Percentiles rank a stretch among this genome's conserved stretches.
Evolutionary conservation across 1,140 invertebrate species (phyloP).

Genomic region (Ganaspis sp.): DNA sequence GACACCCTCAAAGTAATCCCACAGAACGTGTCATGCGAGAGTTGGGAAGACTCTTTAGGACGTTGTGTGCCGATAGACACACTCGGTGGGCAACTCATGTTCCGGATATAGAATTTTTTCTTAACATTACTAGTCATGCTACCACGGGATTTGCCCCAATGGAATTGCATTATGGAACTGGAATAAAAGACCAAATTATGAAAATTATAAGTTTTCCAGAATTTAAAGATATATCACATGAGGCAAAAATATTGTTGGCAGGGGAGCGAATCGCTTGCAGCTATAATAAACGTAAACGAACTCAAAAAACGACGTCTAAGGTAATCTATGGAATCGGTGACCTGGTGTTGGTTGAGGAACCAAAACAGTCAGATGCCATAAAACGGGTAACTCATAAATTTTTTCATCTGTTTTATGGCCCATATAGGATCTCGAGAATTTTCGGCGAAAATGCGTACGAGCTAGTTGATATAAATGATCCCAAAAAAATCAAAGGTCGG

Average conservation of each 20-base stretch:
- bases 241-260: background rate
- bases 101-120: no score
- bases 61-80: background rate
- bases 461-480: background rate
- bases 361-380: background rate
- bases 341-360: background rate
- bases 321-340: background rate
- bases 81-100: background rate
- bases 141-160: constrained; percentile 1
- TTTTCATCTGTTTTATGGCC: background rate
- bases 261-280: background rate
- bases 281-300: background rate
- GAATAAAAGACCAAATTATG: background rate
- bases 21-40: constrained; percentile 33
- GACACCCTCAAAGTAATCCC: constrained; percentile 19
- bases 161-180: background rate
- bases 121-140: background rate
- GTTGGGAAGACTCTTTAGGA: constrained; percentile 17
- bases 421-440: background rate
- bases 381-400: background rate
- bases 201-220: background rate
- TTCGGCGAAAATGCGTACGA: background rate
- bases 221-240: background rate
- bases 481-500: background rate
- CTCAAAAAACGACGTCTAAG: background rate